Base-by-base conservation (phyloP, 2,797 vertebrate species). In the Discoglossus pictus region DNA sequence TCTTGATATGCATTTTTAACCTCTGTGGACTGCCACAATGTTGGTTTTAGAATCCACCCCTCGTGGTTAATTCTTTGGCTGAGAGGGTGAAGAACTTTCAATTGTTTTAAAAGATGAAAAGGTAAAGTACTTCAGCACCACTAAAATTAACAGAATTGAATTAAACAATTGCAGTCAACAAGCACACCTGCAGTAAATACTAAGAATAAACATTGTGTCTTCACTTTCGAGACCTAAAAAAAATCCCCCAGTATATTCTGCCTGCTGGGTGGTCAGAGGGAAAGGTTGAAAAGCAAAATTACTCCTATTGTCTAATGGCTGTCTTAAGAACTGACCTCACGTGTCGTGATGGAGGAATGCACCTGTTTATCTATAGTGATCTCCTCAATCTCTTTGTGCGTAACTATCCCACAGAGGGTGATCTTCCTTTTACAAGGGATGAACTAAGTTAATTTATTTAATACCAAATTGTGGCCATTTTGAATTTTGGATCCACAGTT, bases 271-370 rank as follows among this genome's bases (percentile, higher is more conserved):
- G 83, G 84, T 84, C 83, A 84, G 77, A 82, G 82, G 74, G 76
- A 79, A n/a, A 73, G 81, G 63, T 79, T 91, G 82, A 72, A 83
- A 87, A 84, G 84, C 86, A 83, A 80, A 83, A 86, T 80, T 76
- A 82, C 46, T 83, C 78, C 83, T 68, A 83, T 79, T 87, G 88
- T 87, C 83, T 80, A 42, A 40, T 58, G 2, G 48, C 70, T 75
- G 75, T 81, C 73, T 79, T 59, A 75, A 82, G 82, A 82, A 77
- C 76, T 63, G 77, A 83, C 83, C 84, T 90, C 89, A 84, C 66
- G 72, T 79, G 81, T 76, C 58, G 76, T 77, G 4, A 64, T 78
- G 79, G 81, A 79, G 60, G 13, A 34, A 1, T 65, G 79, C 83
- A 89, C 86, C 81, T 90, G 88, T 87, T 87, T 82, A 73, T 82